Base-by-base conservation (phyloP, 2,888 invertebrate genomes). In the Aquatica leii region DNA sequence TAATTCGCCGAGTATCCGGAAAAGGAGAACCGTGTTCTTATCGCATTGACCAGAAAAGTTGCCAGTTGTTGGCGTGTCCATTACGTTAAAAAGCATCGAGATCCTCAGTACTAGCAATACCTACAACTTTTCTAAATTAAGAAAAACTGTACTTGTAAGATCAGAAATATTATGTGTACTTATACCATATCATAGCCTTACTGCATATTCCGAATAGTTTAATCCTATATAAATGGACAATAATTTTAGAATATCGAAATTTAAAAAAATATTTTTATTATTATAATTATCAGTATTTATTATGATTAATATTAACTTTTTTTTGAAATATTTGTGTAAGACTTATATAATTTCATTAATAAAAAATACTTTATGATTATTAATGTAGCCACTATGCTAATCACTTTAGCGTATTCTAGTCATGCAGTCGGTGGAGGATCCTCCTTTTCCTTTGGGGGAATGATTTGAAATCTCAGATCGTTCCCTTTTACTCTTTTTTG, bases 401-500 rank as follows among this genome's bases (percentile, higher is more conserved):
- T 34, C 21, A 63, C 46, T 11, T 55, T 53, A 12, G 53, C 53
- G 12, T n/a, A 1, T 51, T 56, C 66, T 73, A 73, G 74, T 74
- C 74, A 74, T 71, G 68, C 62, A 18, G 34, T 20, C 40, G 43
- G 48, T 14, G 49, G 15, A 3, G 15, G 15, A 20, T 31, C 31
- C 15, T 50, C 20, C 56, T 51, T 59, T 17, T 52, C 37, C 66
- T 81, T 81, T 8, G 79, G 78, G 1, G 90, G 90, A 8, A 87
- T 60, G 68, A 90, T 83, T 76, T 86, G 87, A 75, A 90, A 90
- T 74, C 85, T 87, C 14, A 90, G 79, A 66, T 84, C 84, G 49
- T 81, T 83, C 18, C 87, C 88, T 78, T 89, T 90, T 5, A 75
- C 77, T 48, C 87, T 83, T 75, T 88, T 90, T 71, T 91, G 90